Conservation (phyloP, 2,797 vertebrate genomes). For the Triplophysa yarkandensis region DNA sequence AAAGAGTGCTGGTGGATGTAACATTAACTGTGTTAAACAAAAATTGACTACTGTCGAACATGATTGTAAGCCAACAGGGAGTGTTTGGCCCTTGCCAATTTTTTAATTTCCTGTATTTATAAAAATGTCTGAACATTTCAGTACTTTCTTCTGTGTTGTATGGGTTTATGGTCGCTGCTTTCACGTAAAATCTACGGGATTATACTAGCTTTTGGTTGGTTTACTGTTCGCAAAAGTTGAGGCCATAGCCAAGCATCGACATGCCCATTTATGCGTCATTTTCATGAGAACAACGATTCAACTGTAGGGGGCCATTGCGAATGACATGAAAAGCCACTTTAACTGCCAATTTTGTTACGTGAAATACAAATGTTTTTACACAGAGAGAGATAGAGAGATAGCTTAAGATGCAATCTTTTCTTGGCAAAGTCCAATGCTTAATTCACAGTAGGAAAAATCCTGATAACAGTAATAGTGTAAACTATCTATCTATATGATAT, state of each 20-base stretch:
- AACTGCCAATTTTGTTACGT: not conserved
- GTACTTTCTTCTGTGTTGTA: slow-evolving; percentile 6
- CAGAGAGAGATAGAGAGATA: too few relatives aligned
- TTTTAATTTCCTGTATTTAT: not conserved
- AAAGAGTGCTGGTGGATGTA: not conserved
- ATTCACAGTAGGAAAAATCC: not conserved
- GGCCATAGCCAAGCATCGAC: slow-evolving; percentile 40
- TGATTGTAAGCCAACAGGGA: not conserved
- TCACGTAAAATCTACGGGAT: not conserved
- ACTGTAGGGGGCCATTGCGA: not conserved
- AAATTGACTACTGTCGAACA: not conserved
- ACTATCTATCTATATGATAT: not conserved
- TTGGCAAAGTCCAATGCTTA: not conserved
- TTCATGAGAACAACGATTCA: slow-evolving; percentile 20
- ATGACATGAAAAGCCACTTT: not conserved
- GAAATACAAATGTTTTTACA: not conserved
- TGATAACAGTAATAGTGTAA: not conserved
- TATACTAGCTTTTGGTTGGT: slow-evolving; percentile 1
- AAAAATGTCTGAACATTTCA: too few relatives aligned
- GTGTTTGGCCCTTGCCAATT: not conserved
- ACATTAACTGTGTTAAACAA: slow-evolving; percentile 11
- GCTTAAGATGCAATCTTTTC: too few relatives aligned
- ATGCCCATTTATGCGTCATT: slow-evolving; percentile 36
- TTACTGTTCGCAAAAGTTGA: slow-evolving; percentile 42
- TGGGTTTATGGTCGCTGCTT: not conserved